A percentile compares a stretch with the other conserved stretches of the same genome.
Evolutionary conservation across 2,888 invertebrate genomes (phyloP).

Genomic region (Eucera pruinosa): DNA sequence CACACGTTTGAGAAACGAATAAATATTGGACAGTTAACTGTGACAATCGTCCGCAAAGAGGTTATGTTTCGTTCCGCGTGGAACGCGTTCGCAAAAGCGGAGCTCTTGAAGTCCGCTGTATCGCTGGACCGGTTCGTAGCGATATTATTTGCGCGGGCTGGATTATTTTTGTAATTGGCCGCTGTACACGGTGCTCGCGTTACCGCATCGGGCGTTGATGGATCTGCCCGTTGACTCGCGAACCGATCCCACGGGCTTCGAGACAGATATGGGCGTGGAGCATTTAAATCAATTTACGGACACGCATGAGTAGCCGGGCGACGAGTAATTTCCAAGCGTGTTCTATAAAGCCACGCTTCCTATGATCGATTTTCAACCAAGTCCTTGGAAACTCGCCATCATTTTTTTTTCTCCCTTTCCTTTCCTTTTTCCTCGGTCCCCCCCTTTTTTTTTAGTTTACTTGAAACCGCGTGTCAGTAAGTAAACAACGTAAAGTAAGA

Average conservation of each 20-base stretch:
- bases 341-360: constrained; percentile 47
- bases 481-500: too few relatives aligned
- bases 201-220: constrained; percentile 51
- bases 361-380: constrained; percentile 31
- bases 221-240: constrained; percentile 53
- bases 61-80: too few relatives aligned
- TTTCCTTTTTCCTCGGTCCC: background rate
- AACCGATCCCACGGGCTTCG: constrained; percentile 58
- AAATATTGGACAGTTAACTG: too few relatives aligned
- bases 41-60: too few relatives aligned
- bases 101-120: too few relatives aligned
- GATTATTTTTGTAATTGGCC: constrained; percentile 50
- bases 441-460: background rate
- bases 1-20: too few relatives aligned
- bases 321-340: constrained; percentile 50
- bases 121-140: too few relatives aligned
- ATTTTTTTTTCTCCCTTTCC: background rate
- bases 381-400: constrained; percentile 16
- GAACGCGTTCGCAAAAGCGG: too few relatives aligned
- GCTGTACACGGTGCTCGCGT: constrained; percentile 40
- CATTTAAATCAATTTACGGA: constrained; percentile 72
- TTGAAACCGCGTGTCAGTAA: too few relatives aligned
- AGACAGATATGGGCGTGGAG: constrained; percentile 62
- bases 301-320: constrained; percentile 60
- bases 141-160: too few relatives aligned